Evolutionary conservation across 2,888 invertebrate genomes (phyloP), one percentile per base, ranked within the genome.

Genomic region (Uropetala carovei): DNA sequence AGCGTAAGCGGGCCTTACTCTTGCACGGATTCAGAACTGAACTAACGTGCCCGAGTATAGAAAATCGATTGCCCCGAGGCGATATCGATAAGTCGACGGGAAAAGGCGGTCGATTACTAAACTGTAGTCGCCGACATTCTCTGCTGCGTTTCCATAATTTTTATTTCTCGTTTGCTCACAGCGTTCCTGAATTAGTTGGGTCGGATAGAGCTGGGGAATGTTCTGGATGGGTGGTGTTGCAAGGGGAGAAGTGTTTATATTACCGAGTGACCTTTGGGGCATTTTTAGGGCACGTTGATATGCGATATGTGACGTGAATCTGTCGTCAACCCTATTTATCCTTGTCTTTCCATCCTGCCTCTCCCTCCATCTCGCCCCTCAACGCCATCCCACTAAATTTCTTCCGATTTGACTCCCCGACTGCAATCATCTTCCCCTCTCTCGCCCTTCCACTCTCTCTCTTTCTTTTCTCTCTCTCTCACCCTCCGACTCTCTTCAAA

Each of bases 241-340:
- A 75, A 75, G 75, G 22, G 75, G 27, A 27, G 27, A 22, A 75
- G 75, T 75, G 75, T 75, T 75, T 75, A 27, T 27, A 22, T 27
- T 75, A 75, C 22, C 75, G 11, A 75, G 75, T 75, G 75, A 75
- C 75, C 75, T 75, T 75, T 75, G 13, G 27, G 75, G 27, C 27
- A 27, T 75, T 75, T 43, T 75, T 75, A 75, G 75, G 75, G 75
- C 75, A 75, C 75, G 22, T 13, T 27, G 75, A 75, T 27, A 75
- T 75, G 75, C 27, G 75, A 75, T 27, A 75, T 27, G 75, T 75
- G 75, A 75, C 75, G 75, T 75, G 75, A 13, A 75, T 75, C 75
- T 75, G 75, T 75, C 75, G 75, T 75, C 75, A 75, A 75, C 27
- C 27, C 75, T 27, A 27, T 75, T 27, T 43, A 43, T 43, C 43